Evolutionary conservation across 1,140 invertebrate genomes (phyloP), one percentile per base, ranked within the genome.

Genomic region (Cydia strobilella): DNA sequence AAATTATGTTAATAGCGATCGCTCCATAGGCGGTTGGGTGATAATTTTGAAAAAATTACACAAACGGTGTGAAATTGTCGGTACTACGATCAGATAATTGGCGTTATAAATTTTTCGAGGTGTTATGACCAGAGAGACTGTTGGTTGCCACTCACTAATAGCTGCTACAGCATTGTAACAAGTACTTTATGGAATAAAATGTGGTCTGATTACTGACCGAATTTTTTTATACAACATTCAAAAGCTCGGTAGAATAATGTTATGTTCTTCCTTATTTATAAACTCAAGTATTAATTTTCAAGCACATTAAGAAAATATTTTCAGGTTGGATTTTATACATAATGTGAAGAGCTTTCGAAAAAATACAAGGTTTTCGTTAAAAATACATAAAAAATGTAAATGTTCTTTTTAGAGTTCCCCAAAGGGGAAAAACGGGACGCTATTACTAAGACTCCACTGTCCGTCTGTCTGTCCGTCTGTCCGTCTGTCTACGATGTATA

Each of bases 1-100:
- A 80, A 91, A 85, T 90, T 89, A 92, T 90, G 86, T 85, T 89
- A 87, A 90, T 88, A 85, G 83, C 85, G 76, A 80, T 73, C 78
- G 66, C 80, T 73, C 84, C 83, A 82, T 88, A 89, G 79, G 73
- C 71, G 83, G 85, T 72, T 76, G 75, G 76, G 75, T 83, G 79
- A 82, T 84, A 83, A 86, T 82, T 86, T 85, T 84, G 71, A 63
- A 77, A 79, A 85, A 84, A 85, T 84, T 83, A 83, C 79, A 82
- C 80, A 84, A 86, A 83, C 74, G 75, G 76, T 72, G 71, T 80
- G 74, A 82, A 86, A 85, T 83, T 79, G 82, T 85, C 78, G 82
- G 79, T 75, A 65, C 78, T 73, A 75, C 76, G 81, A 83, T 76
- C 80, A 77, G 62, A 76, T 89, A 89, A 90, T 88, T 88, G 84